These are phyloP conservation scores for Drosophila kanekoi DNA, from an alignment of 2,888 invertebrate genomes.

Conservation along the genomic window DNA sequence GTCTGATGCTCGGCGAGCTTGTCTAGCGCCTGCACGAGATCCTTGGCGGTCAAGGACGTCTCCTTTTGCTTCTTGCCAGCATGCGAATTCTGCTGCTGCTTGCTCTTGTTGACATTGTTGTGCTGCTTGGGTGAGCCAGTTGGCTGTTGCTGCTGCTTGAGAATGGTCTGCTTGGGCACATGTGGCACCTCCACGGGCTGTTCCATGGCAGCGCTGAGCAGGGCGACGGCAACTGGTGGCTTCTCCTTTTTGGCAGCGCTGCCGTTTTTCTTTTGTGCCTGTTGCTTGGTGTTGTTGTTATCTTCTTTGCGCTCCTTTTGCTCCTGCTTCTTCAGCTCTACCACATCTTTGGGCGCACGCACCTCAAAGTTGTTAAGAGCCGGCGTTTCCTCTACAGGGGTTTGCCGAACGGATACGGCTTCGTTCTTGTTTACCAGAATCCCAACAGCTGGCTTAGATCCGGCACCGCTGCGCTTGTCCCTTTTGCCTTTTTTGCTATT, in stretches of 20 bases:
- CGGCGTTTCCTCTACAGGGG: conserved; percentile 74
- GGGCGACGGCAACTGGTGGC: conserved; percentile 23
- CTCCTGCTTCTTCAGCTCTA: conserved; percentile 83
- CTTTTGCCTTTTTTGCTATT: conserved; percentile 72
- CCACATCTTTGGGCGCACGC: conserved; percentile 93
- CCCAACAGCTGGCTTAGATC: conserved; percentile 72
- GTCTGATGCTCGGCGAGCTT: conserved; percentile 89
- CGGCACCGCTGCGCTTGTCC: conserved; percentile 74
- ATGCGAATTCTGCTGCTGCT: conserved; percentile 78
- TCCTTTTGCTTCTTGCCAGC: conserved; percentile 84
- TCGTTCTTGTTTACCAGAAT: conserved; percentile 84
- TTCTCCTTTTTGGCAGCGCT: conserved; percentile 69
- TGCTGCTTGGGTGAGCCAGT: conserved; percentile 82
- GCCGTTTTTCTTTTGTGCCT: conserved; percentile 59
- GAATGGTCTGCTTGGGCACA: conserved; percentile 69
- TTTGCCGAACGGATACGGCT: conserved; percentile 71
- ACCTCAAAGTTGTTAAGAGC: conserved; percentile 90
- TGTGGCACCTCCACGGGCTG: conserved; percentile 60
- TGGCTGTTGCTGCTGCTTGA: conserved; percentile 74
- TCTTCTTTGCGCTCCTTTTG: conserved; percentile 71
- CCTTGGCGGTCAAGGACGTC: conserved; percentile 75
- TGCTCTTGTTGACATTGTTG: conserved; percentile 71
- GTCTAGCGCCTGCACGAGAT: conserved; percentile 78
- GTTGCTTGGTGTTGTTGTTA: conserved; percentile 52
- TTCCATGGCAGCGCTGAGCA: conserved; percentile 45